Conservation (phyloP, 1,140 invertebrate genomes). For the Thaumatotibia leucotreta region DNA sequence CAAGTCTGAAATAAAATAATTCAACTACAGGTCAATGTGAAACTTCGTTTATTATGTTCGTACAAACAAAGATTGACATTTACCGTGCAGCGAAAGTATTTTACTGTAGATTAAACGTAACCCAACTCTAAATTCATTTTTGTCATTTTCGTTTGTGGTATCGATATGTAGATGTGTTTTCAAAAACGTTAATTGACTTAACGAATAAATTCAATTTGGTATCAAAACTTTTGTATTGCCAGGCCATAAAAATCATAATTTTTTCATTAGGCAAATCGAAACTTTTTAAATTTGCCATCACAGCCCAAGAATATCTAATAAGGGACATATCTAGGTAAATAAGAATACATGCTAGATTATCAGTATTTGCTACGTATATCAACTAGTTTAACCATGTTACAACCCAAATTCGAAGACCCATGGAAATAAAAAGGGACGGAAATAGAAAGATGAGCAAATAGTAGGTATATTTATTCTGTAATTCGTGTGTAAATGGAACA, state of each 20-base stretch:
- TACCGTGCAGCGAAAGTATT: too few species aligned
- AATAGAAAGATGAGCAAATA: slow-evolving; percentile 57
- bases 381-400: slow-evolving; percentile 20
- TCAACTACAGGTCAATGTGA: too few species aligned
- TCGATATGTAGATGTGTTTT: slow-evolving; percentile 6
- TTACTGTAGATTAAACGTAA: too few species aligned
- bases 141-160: not conserved
- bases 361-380: slow-evolving; percentile 2
- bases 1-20: too few species aligned
- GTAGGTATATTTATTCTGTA: slow-evolving; percentile 12
- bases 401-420: slow-evolving; percentile 24
- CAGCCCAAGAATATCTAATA: slow-evolving; percentile 60
- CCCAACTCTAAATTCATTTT: not conserved
- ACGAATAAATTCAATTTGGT: slow-evolving; percentile 7
- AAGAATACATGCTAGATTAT: slow-evolving; percentile 4
- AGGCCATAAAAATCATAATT: slow-evolving; percentile 5
- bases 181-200: slow-evolving; percentile 1
- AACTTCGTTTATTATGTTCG: too few species aligned
- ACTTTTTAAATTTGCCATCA: slow-evolving; percentile 37
- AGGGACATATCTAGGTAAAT: slow-evolving; percentile 40
- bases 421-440: slow-evolving; percentile 44
- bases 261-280: slow-evolving; percentile 1
- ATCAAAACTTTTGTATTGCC: slow-evolving; percentile 10
- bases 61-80: too few species aligned
- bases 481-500: slow-evolving; percentile 9